Conservation (phyloP, 1,140 invertebrate species). For the Drosophila sturtevanti region DNA sequence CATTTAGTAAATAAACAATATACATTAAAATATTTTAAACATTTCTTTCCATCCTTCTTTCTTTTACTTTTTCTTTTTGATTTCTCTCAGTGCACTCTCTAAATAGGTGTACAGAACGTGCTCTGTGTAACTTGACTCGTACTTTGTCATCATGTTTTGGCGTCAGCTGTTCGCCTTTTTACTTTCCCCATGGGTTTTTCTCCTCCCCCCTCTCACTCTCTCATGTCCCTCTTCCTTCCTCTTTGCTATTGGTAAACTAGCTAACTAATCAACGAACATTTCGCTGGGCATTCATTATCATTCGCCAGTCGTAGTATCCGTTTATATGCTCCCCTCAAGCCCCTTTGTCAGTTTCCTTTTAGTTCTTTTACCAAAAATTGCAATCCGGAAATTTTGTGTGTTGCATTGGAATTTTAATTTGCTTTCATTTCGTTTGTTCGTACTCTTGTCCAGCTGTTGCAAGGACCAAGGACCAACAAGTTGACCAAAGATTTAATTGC, state of each 20-base stretch:
- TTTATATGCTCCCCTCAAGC: constrained; percentile 21
- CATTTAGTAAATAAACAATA: too few relatives aligned
- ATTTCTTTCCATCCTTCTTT: neutral
- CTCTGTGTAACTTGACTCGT: constrained; percentile 40
- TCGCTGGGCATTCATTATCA: constrained; percentile 57
- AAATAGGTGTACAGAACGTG: constrained; percentile 62
- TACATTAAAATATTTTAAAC: too few relatives aligned
- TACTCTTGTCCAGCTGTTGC: constrained; percentile 60
- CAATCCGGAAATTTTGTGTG: constrained; percentile 36
- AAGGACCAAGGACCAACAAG: constrained; percentile 58
- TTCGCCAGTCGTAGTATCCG: constrained; percentile 45
- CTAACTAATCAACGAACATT: constrained; percentile 69
- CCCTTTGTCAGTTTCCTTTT: too few relatives aligned
- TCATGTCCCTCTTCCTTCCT: neutral
- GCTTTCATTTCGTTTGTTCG: constrained; percentile 52
- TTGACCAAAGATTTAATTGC: constrained; percentile 79
- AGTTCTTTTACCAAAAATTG: constrained; percentile 27
- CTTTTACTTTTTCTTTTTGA: too few relatives aligned
- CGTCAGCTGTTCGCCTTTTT: constrained; percentile 40
- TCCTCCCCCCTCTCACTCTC: too few relatives aligned
- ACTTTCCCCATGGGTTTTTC: neutral
- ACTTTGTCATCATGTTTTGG: constrained; percentile 57
- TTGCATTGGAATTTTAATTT: constrained; percentile 77
- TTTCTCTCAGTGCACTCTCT: constrained; percentile 42
- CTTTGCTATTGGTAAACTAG: constrained; percentile 53